A percentile compares a stretch with the other conserved stretches of the same genome.
phyloP scores from a whole-genome alignment of 2,888 invertebrate species.

The Cheilosia impressa region DNA sequence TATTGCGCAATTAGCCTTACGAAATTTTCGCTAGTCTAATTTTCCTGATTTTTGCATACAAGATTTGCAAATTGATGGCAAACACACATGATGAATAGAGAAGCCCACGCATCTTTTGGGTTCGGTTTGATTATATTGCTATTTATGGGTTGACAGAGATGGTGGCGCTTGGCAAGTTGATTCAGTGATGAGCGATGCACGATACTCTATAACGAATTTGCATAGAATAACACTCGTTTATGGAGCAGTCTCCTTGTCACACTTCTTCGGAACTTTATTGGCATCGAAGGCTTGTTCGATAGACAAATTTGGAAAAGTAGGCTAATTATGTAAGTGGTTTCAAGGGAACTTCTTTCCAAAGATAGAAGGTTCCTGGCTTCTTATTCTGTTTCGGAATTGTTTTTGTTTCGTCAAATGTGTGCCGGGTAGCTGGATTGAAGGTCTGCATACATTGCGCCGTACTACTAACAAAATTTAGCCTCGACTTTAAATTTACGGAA shows the following conservation, averaged over 20 bases:
- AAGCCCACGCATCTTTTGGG: slow-evolving; percentile 15
- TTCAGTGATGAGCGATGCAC: background rate
- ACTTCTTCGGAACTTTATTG: slow-evolving; percentile 1
- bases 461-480: too few relatives aligned
- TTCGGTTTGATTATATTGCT: background rate
- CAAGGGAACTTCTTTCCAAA: too few relatives aligned
- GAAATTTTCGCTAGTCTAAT: slow-evolving; percentile 39
- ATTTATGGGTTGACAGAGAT: slow-evolving; percentile 1
- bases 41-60: slow-evolving; percentile 46
- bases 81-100: background rate
- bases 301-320: background rate
- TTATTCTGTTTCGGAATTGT: too few relatives aligned
- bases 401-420: too few relatives aligned
- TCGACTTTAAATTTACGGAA: too few relatives aligned
- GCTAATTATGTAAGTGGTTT: background rate
- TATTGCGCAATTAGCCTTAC: slow-evolving; percentile 37
- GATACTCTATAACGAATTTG: background rate
- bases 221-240: background rate
- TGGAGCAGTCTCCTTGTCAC: slow-evolving; percentile 2
- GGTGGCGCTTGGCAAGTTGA: background rate
- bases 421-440: too few relatives aligned
- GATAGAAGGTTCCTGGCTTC: too few relatives aligned
- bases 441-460: too few relatives aligned
- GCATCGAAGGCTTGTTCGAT: background rate
- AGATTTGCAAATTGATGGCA: slow-evolving; percentile 17